Percentiles rank a stretch among this genome's conserved stretches.
Evolutionary conservation across 2,888 invertebrate species (phyloP).

Genomic region (Chironomus riparius): DNA sequence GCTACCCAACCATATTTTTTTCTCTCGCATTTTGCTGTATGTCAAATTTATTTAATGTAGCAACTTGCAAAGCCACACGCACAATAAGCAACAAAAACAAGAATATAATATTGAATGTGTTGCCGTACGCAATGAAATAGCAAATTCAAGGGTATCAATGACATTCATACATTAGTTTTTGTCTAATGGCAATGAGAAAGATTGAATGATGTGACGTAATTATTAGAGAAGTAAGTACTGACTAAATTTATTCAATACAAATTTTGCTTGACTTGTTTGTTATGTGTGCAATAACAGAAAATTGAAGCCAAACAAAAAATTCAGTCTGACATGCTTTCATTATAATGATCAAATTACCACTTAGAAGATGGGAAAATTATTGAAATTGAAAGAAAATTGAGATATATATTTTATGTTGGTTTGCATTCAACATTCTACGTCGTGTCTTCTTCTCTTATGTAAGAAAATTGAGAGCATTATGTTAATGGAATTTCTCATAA

Average conservation of each 20-base stretch:
- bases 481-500: no score
- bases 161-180: not conserved
- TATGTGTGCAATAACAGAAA: not conserved
- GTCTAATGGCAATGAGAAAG: not conserved
- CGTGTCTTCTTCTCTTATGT: no score
- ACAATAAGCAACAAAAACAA: not conserved
- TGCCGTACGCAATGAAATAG: not conserved
- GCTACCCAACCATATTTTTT: no score
- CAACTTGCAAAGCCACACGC: not conserved
- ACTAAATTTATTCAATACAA: not conserved
- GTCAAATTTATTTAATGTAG: no score
- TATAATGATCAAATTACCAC: not conserved
- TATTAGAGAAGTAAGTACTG: not conserved
- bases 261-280: not conserved
- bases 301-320: not conserved
- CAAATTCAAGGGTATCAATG: not conserved
- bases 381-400: no score
- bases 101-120: not conserved
- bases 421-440: no score
- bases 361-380: not conserved
- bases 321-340: not conserved
- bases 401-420: no score
- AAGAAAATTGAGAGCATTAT: no score
- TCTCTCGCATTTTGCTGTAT: no score
- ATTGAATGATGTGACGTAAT: not conserved